Conservation (phyloP, 2,113 vertebrate species). For the Loxodonta africana region DNA sequence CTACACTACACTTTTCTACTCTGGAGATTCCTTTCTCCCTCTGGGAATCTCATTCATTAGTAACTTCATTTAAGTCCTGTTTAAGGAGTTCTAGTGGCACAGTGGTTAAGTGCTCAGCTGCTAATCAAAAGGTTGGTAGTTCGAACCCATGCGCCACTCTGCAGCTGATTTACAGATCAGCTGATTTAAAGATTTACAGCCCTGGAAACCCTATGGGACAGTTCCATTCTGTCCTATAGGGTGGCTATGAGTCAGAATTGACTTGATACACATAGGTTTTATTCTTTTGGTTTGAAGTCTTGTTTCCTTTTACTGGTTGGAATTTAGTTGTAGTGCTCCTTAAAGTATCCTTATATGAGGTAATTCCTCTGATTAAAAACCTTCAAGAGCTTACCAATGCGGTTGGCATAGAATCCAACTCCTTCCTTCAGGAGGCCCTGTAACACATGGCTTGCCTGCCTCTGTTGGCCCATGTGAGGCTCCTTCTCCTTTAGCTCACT, state of each 20-base stretch:
- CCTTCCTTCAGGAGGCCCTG: background rate
- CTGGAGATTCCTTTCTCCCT: background rate
- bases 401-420: background rate
- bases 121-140: background rate
- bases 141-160: background rate
- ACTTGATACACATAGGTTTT: background rate
- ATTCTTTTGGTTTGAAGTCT: background rate
- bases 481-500: no score
- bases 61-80: background rate
- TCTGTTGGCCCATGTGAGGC: fast-evolving
- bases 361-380: background rate
- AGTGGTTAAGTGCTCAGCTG: background rate
- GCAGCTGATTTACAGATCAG: background rate
- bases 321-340: background rate
- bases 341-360: background rate
- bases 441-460: background rate
- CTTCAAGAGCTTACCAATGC: background rate
- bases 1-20: background rate
- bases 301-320: background rate
- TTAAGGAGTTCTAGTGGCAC: background rate
- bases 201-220: background rate
- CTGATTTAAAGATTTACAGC: background rate
- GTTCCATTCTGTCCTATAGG: background rate
- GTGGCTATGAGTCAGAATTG: no score
- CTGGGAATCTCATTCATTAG: background rate